phyloP scores from a whole-genome alignment of 1,140 invertebrate species.

The Drosophila micromelanica region DNA sequence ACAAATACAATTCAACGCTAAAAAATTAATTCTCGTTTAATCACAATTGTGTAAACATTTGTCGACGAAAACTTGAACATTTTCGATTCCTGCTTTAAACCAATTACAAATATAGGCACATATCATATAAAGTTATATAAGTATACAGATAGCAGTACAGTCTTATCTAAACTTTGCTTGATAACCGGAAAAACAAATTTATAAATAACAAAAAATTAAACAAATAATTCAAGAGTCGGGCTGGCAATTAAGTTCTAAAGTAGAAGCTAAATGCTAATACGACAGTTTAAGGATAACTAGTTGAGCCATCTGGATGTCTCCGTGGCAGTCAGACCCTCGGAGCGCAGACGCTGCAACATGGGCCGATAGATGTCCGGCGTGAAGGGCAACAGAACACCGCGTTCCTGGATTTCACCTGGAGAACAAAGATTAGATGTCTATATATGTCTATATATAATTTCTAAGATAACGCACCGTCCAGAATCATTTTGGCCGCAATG shows the following conservation, averaged over 20 bases:
- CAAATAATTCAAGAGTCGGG: constrained; percentile 1
- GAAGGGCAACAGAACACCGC: constrained; percentile 96
- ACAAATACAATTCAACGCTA: too few relatives aligned
- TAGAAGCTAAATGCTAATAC: background rate
- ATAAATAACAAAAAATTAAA: constrained; percentile 22
- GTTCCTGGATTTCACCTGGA: constrained; percentile 96
- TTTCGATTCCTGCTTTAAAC: constrained; percentile 11
- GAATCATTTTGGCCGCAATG: constrained; percentile 98
- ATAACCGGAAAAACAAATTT: constrained; percentile 10
- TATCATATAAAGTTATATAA: constrained; percentile 23
- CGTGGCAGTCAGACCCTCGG: constrained; percentile 93
- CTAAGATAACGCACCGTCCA: constrained; percentile 88
- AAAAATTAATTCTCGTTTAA: background rate
- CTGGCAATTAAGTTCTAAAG: too few relatives aligned
- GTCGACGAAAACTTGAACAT: background rate
- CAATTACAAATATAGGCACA: constrained; percentile 24
- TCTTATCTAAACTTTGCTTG: constrained; percentile 35
- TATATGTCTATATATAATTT: too few relatives aligned
- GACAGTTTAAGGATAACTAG: constrained; percentile 20
- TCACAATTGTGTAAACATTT: constrained; percentile 10
- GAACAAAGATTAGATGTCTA: too few relatives aligned
- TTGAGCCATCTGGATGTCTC: constrained; percentile 86
- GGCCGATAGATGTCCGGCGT: constrained; percentile 95
- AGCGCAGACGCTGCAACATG: constrained; percentile 92
- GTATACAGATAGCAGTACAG: constrained; percentile 36